A percentile compares a stretch with the other conserved stretches of the same genome.
Evolutionary conservation across 2,888 invertebrate species (phyloP).

Genomic region (Mythimna impura): DNA sequence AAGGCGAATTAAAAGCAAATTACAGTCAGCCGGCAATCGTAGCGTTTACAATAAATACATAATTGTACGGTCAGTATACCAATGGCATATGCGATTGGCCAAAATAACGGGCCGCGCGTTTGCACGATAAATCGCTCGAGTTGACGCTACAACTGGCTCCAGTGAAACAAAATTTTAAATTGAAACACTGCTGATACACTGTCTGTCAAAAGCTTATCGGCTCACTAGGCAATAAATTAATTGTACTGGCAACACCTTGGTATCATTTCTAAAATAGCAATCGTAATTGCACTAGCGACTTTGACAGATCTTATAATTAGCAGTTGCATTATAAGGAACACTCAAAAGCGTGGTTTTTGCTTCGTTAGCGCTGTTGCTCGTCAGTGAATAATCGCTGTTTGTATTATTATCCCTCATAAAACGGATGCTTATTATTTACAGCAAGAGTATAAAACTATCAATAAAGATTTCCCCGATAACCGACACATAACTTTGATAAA

Average conservation of each 20-base stretch:
- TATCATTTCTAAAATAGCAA: constrained; percentile 40
- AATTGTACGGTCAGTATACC: constrained; percentile 89
- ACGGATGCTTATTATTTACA: constrained; percentile 62
- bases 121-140: constrained; percentile 75
- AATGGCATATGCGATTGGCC: constrained; percentile 86
- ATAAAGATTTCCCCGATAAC: constrained; percentile 59
- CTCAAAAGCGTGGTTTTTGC: constrained; percentile 57
- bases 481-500: constrained; percentile 48
- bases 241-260: constrained; percentile 41
- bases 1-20: constrained; percentile 90
- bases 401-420: constrained; percentile 64
- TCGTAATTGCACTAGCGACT: constrained; percentile 40
- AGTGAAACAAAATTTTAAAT: constrained; percentile 48
- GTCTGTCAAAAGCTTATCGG: constrained; percentile 42
- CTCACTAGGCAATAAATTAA: constrained; percentile 19
- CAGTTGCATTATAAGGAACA: constrained; percentile 32
- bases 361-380: constrained; percentile 45
- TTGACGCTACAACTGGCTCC: constrained; percentile 65
- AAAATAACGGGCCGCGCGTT: constrained; percentile 83
- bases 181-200: constrained; percentile 33
- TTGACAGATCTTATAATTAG: constrained; percentile 57
- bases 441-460: constrained; percentile 63
- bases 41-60: constrained; percentile 91
- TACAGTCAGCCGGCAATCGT: constrained; percentile 88
- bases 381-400: constrained; percentile 54